These are phyloP conservation scores for Crotalus tigris DNA, from an alignment of 2,113 vertebrate species.

Conservation along the genomic window DNA sequence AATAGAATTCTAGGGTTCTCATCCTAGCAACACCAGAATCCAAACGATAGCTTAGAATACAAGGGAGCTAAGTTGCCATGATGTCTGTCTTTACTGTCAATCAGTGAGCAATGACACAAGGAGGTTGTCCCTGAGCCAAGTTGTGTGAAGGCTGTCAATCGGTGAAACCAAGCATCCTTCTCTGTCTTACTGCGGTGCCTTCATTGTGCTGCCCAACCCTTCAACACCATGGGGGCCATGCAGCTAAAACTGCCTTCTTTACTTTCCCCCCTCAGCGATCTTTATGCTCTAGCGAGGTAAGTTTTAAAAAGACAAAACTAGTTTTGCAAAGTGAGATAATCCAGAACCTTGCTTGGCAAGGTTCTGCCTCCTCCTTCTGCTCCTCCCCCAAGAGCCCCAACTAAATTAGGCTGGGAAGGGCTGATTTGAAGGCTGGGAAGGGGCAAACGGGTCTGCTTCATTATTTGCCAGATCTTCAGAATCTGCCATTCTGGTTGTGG, in stretches of 20 bases:
- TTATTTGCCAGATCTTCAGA: neutral
- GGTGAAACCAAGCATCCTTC: neutral
- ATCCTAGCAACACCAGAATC: neutral
- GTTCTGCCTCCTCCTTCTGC: neutral
- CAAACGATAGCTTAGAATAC: neutral
- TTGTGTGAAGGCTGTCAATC: neutral
- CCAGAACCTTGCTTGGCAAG: neutral
- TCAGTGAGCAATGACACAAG: neutral
- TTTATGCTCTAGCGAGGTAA: neutral
- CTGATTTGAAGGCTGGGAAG: neutral
- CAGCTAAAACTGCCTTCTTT: neutral
- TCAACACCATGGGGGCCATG: neutral
- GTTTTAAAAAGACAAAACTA: neutral
- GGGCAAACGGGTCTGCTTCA: neutral
- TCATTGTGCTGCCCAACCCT: neutral
- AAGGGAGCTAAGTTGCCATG: neutral
- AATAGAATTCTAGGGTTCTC: neutral
- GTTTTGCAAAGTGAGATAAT: neutral
- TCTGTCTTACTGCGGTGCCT: neutral
- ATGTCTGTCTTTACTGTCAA: neutral
- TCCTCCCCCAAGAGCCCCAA: neutral
- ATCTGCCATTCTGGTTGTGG: neutral
- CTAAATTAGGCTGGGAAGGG: neutral
- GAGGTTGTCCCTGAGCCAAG: neutral
- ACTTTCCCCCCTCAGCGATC: neutral